phyloP scores from a whole-genome alignment of 1,140 invertebrate species.

The Papilio aristodemus region DNA sequence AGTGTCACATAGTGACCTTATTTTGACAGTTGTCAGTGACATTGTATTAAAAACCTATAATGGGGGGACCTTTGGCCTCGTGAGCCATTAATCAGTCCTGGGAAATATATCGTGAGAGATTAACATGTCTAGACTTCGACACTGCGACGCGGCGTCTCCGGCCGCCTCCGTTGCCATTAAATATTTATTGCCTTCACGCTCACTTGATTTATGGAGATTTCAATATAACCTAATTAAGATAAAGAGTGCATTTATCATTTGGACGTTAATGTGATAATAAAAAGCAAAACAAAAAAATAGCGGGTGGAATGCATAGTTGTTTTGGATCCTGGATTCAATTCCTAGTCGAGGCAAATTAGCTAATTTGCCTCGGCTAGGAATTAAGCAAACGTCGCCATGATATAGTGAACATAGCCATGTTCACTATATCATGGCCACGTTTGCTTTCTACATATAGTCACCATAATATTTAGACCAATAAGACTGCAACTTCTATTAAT shows the following conservation, averaged over 20 bases:
- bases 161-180: conserved; percentile 5
- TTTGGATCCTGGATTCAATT: background rate
- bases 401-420: too few species aligned
- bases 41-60: background rate
- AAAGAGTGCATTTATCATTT: conserved; percentile 18
- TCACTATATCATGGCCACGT: too few species aligned
- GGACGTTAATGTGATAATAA: background rate
- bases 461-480: too few species aligned
- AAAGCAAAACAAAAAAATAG: too few species aligned
- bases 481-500: too few species aligned
- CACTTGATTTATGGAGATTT: conserved; percentile 22
- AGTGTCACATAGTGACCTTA: background rate
- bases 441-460: too few species aligned
- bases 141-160: background rate
- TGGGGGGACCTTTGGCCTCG: background rate
- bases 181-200: conserved; percentile 29
- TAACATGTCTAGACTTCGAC: conserved; percentile 17
- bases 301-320: too few species aligned
- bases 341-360: background rate
- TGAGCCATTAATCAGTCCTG: conserved; percentile 5
- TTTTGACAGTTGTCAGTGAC: conserved; percentile 2
- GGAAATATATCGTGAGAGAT: background rate
- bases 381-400: too few species aligned
- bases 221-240: conserved; percentile 17
- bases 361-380: too few species aligned